phyloP scores from a whole-genome alignment of 2,113 vertebrate genomes.

The Jaculus jaculus region DNA sequence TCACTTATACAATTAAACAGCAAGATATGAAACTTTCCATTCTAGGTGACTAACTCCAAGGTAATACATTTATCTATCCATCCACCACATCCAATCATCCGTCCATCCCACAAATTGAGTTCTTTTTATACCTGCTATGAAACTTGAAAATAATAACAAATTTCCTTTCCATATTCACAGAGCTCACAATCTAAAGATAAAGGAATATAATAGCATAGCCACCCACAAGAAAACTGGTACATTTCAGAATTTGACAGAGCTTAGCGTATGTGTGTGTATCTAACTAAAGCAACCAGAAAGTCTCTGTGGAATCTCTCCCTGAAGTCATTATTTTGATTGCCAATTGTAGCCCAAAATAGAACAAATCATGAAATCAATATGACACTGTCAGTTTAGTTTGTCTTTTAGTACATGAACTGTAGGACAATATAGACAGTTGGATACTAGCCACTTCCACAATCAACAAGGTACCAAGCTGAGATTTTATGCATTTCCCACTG shows the following conservation, averaged over 20 bases:
- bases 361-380: conserved; percentile 49
- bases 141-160: not conserved
- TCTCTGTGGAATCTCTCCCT: not conserved
- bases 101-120: not conserved
- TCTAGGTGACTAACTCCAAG: not conserved
- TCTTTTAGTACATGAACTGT: conserved; percentile 15
- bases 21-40: not conserved
- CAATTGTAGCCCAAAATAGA: not conserved
- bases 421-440: not conserved
- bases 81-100: not conserved
- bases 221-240: not conserved
- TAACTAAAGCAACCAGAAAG: conserved; percentile 5
- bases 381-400: not conserved
- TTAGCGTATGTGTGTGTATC: not conserved
- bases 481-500: conserved; percentile 1
- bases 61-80: conserved; percentile 23
- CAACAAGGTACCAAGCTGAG: conserved; percentile 10
- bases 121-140: not conserved
- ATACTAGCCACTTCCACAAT: not conserved
- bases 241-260: not conserved
- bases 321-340: not conserved
- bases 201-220: not conserved
- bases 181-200: not conserved
- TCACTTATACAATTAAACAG: not conserved
- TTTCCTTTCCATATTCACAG: not conserved